Conservation (phyloP, 2,113 vertebrate species). For the Pteruthius melanotis region DNA sequence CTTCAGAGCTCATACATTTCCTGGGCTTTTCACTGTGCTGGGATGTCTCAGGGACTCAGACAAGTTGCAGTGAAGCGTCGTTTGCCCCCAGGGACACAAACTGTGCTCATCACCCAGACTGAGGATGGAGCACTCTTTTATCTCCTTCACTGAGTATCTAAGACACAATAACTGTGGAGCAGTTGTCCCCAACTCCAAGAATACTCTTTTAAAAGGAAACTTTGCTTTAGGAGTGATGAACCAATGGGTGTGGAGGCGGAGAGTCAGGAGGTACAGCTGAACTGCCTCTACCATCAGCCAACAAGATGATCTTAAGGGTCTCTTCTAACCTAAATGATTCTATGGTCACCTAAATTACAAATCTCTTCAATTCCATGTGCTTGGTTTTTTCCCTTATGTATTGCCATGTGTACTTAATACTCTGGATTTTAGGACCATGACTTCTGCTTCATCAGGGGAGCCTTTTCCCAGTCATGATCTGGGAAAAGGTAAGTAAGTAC, state of each 20-base stretch:
- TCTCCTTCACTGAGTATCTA: background rate
- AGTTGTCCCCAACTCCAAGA: background rate
- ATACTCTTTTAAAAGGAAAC: background rate
- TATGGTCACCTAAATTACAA: background rate
- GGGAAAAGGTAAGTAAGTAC: too few relatives aligned
- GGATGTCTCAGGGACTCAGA: background rate
- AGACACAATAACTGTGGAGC: background rate
- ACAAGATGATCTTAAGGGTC: background rate
- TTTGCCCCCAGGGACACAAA: background rate
- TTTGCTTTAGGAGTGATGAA: background rate
- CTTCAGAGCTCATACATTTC: background rate
- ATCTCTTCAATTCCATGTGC: background rate
- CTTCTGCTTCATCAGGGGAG: background rate
- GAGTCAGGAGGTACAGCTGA: background rate
- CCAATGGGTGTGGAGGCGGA: background rate
- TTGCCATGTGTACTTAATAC: background rate
- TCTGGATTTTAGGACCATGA: background rate
- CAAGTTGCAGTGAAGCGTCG: background rate
- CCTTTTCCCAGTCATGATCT: background rate
- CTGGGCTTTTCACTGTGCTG: background rate
- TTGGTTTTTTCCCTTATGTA: background rate
- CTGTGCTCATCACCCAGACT: background rate
- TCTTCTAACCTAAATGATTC: background rate
- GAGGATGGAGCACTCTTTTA: background rate
- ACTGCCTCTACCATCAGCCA: background rate